Conservation (phyloP, 2,113 vertebrate genomes). For the Embiotoca jacksoni region DNA sequence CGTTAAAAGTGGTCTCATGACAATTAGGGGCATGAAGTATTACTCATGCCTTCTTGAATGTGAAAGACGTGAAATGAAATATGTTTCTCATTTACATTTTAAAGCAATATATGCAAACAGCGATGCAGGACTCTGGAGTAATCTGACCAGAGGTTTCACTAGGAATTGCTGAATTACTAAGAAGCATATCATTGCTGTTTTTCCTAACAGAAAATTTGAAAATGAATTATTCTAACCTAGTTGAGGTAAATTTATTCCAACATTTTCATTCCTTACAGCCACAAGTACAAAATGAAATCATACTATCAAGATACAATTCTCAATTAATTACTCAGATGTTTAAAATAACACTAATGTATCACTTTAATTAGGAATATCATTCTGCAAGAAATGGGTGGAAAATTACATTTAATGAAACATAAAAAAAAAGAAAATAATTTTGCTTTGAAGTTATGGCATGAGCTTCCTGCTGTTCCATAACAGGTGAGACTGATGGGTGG, state of each 20-base stretch:
- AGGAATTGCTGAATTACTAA: slow-evolving; percentile 10
- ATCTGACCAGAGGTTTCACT: not conserved
- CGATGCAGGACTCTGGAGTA: slow-evolving; percentile 4
- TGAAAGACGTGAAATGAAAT: slow-evolving; percentile 27
- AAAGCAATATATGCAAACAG: slow-evolving; percentile 36
- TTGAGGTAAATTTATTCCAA: no score
- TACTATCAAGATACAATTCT: not conserved
- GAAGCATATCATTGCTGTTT: not conserved
- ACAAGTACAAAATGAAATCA: slow-evolving; percentile 2
- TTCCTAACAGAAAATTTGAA: no score
- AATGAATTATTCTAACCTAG: no score
- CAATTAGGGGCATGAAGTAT: not conserved
- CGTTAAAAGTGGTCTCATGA: not conserved
- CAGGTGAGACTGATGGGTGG: not conserved
- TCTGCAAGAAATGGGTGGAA: slow-evolving; percentile 26
- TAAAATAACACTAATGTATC: not conserved
- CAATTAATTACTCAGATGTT: slow-evolving; percentile 5
- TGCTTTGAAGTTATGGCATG: slow-evolving; percentile 4
- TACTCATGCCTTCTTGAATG: slow-evolving; percentile 4
- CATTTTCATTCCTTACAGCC: not conserved
- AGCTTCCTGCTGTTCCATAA: not conserved
- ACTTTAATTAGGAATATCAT: slow-evolving; percentile 23
- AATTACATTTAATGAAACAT: slow-evolving; percentile 26
- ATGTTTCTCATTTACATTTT: slow-evolving; percentile 53
- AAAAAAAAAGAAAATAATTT: slow-evolving; percentile 25